Base-by-base conservation (phyloP, 2,113 vertebrate genomes). In the Leptobrachium leishanense region DNA sequence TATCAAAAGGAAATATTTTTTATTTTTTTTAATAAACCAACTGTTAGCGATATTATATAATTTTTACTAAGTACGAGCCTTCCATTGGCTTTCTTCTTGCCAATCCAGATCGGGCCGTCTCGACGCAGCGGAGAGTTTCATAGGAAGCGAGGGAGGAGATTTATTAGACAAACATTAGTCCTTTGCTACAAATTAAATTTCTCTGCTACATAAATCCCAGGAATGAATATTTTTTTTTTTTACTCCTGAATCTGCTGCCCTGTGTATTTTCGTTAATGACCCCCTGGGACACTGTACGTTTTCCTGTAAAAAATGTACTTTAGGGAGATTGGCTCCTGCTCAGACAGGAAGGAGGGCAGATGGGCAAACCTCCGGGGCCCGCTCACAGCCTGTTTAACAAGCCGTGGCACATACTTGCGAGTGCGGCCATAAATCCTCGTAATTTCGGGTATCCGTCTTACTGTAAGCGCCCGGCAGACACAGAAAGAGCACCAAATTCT, bases 331-430 rank as follows among this genome's bases (percentile, higher is more conserved):
- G 62, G 55, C 72, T 74, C 59, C 73, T 75, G 73, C 64, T 4
- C 73, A 65, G 59, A 76, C 74, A 40, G 74, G 64, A 67, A 68
- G 64, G 8, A 43, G 20, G 3, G 39, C 63, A 76, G 64, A 66
- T 68, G 74, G 74, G 50, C 39, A 15, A 64, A 20, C 46, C 40
- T 12, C 44, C 5, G 8, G 64, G 63, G 74, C 11, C 62, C 44
- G 20, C 20, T 42, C 44, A n/a, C 43, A 65, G 59, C 73, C 73
- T 53, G 73, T 31, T 65, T 65, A 75, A 65, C 73, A 64, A 50
- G 73, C 31, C 73, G 2, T 9, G 8, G 15, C 15, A 54, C 40
- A 57, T 41, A 63, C 40, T 31, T 57, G 43, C 2, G 62, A 64
- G 62, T 20, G 3, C 6, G 31, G 62, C 62, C 15, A 64, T 64